A percentile compares a stretch with the other conserved stretches of the same genome.
Evolutionary conservation across 2,797 vertebrate genomes (phyloP).

Genomic region (Moxostoma hubbsi): DNA sequence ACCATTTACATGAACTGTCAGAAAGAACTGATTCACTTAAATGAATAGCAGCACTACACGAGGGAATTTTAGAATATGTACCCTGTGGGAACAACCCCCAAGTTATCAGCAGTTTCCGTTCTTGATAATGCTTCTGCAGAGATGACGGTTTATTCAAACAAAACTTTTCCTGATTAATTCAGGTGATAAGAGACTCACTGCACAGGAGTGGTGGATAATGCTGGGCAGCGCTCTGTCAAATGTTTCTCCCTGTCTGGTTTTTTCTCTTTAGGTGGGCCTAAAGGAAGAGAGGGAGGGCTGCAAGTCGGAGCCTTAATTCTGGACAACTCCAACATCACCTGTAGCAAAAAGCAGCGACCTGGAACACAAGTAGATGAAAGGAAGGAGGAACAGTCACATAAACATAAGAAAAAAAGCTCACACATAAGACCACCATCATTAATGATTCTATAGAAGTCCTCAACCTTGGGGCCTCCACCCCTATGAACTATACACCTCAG

Average conservation of each 20-base stretch:
- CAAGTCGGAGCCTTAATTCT: slow-evolving; percentile 27
- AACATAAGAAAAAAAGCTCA: background rate
- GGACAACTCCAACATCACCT: slow-evolving; percentile 34
- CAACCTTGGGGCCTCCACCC: too few relatives aligned
- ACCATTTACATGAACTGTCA: too few relatives aligned
- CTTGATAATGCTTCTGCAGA: too few relatives aligned
- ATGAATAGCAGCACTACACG: too few relatives aligned
- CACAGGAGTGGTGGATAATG: slow-evolving; percentile 75
- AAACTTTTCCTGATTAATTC: too few relatives aligned
- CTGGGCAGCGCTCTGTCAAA: slow-evolving; percentile 37
- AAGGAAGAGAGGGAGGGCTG: slow-evolving; percentile 8
- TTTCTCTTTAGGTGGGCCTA: slow-evolving; percentile 26
- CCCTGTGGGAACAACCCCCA: too few relatives aligned
- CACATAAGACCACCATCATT: background rate
- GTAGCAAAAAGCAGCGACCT: slow-evolving; percentile 78
- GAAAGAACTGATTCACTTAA: too few relatives aligned
- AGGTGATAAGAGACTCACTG: slow-evolving; percentile 66
- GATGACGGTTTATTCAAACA: too few relatives aligned
- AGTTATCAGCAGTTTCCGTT: too few relatives aligned
- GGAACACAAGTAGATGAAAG: slow-evolving; percentile 7
- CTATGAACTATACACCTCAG: too few relatives aligned
- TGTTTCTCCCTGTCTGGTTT: slow-evolving; percentile 49
- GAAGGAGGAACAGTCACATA: background rate
- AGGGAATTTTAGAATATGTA: too few relatives aligned
- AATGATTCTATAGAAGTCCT: too few relatives aligned